A percentile compares a stretch with the other conserved stretches of the same genome.
phyloP scores from a whole-genome alignment of 2,888 invertebrate species.

The Andricus curvator region DNA sequence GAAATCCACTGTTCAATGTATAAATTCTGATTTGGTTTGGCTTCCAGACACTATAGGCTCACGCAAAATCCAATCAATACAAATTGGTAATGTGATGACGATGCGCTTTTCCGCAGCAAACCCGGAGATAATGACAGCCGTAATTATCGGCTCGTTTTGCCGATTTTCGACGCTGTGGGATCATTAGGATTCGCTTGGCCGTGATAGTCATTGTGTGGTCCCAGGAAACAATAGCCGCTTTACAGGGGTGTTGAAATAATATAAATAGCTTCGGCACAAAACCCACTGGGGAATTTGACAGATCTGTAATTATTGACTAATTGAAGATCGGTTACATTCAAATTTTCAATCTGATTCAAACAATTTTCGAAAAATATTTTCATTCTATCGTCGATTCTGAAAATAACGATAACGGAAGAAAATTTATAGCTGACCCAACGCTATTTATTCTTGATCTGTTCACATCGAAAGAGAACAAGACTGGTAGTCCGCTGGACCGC shows the following conservation, averaged over 20 bases:
- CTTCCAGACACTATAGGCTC: background rate
- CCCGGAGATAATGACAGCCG: conserved; percentile 68
- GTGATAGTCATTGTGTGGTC: conserved; percentile 51
- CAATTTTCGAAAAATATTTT: background rate
- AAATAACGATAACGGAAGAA: too few relatives aligned
- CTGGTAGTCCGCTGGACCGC: too few relatives aligned
- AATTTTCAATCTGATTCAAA: background rate
- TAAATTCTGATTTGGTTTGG: background rate
- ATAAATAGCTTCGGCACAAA: conserved; percentile 64
- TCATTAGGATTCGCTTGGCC: conserved; percentile 61
- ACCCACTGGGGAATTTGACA: background rate
- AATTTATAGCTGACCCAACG: too few relatives aligned
- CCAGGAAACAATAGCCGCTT: conserved; percentile 66
- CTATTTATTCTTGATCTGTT: too few relatives aligned
- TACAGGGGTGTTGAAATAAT: conserved; percentile 68
- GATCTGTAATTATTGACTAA: background rate
- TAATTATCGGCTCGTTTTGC: conserved; percentile 70
- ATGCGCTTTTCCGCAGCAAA: conserved; percentile 61
- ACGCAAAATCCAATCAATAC: conserved; percentile 67
- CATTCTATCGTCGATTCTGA: too few relatives aligned
- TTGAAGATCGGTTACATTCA: background rate
- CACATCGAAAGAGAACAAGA: accelerated
- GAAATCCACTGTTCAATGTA: background rate
- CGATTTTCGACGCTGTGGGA: conserved; percentile 58
- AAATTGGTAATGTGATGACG: conserved; percentile 73